Percentiles rank a stretch among this genome's conserved stretches.
Evolutionary conservation across 1,140 invertebrate species (phyloP).

Genomic region (Lepidotrigona ventralis): DNA sequence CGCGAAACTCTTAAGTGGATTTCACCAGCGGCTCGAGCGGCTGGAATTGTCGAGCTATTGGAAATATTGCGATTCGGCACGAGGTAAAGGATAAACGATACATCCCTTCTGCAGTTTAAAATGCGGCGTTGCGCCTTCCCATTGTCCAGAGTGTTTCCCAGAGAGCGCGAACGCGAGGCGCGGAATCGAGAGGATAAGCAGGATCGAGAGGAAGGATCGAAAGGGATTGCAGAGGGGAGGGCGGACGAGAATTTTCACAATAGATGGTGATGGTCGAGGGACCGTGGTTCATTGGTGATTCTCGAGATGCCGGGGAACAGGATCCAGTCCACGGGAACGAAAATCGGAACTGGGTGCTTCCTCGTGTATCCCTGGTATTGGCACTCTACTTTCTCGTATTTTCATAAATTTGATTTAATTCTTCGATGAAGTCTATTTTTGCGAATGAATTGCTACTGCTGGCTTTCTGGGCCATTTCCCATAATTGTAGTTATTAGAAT

Average conservation of each 20-base stretch:
- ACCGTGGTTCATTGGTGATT: no score
- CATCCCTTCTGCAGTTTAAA: conserved; percentile 45
- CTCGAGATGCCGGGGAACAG: no score
- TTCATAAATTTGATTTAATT: no score
- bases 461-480: no score
- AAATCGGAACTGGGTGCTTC: no score
- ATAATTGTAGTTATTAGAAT: no score
- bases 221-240: conserved; percentile 31
- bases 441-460: no score
- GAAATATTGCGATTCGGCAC: not conserved
- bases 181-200: conserved; percentile 26
- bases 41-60: not conserved
- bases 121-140: conserved; percentile 36
- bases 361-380: no score
- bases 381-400: no score
- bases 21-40: not conserved
- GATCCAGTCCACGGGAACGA: no score
- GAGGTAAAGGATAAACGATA: no score
- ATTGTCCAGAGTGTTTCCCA: conserved; percentile 57
- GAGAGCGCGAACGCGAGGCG: conserved; percentile 45
- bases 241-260: not conserved
- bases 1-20: not conserved
- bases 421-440: no score
- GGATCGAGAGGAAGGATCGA: conserved; percentile 13
- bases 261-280: conserved; percentile 57